A percentile compares a stretch with the other conserved stretches of the same genome.
Conservation (phyloP, 2,888 invertebrate genomes). For the Xylota segnis region DNA sequence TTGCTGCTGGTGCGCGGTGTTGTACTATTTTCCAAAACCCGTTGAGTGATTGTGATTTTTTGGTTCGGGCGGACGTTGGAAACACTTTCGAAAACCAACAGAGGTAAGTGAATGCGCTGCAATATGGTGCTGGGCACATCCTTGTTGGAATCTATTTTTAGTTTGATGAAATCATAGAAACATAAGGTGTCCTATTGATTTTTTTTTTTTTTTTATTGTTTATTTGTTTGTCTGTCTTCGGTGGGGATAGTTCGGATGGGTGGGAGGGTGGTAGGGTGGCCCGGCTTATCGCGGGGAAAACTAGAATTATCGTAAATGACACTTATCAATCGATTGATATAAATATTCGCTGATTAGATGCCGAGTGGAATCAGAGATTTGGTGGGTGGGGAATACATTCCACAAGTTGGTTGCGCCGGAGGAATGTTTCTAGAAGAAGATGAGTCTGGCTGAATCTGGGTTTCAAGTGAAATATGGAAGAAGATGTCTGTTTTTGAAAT, state of each 20-base stretch:
- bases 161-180: conserved; percentile 72
- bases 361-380: conserved; percentile 5
- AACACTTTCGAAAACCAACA: background rate
- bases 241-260: background rate
- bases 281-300: conserved; percentile 46
- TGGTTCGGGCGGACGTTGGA: background rate
- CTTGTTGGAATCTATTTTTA: conserved; percentile 66
- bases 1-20: conserved; percentile 22
- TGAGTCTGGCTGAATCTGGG: too few species aligned
- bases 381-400: conserved; percentile 6
- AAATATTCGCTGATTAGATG: conserved; percentile 41
- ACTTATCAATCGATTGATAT: conserved; percentile 65
- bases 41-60: background rate
- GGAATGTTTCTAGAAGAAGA: too few species aligned
- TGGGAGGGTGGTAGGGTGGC: background rate
- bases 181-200: conserved; percentile 74
- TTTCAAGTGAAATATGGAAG: too few species aligned
- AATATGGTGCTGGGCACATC: conserved; percentile 59
- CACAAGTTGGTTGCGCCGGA: background rate
- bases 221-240: conserved; percentile 24
- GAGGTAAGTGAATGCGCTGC: conserved; percentile 64
- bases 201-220: conserved; percentile 50
- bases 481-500: too few species aligned
- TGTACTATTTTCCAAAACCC: conserved; percentile 5
- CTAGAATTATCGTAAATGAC: conserved; percentile 63